Evolutionary conservation across 2,797 vertebrate genomes (phyloP), one percentile per base, ranked within the genome.

Genomic region (Masticophis lateralis): DNA sequence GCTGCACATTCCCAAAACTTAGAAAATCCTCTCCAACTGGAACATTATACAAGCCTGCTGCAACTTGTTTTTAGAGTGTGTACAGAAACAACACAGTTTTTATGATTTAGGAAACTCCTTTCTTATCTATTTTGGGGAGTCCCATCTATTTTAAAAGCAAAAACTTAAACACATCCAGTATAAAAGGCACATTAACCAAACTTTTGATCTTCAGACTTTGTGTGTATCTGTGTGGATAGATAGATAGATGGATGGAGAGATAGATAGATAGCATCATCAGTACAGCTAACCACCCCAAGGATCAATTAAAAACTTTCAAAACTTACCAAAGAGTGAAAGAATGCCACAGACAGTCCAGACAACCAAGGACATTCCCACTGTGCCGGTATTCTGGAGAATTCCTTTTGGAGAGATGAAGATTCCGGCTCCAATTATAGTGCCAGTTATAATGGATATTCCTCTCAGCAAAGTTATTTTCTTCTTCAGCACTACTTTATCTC

Each of bases 391-490:
- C 95, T 98, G 97, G 91, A 99, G 98, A 96, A 99, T 99, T 92
- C 99, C 99, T 97, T 99, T 99, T 0, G 99, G 99, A 51, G 99
- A 99, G 96, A 99, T 99, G 98, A 99, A 99, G 97, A 99, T 99
- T 87, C 99, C 99, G 0, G 99, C 99, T 94, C 99, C 99, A 28
- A 99, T 99, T 97, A 99, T 99, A 94, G 98, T 99, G 60, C 99
- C 99, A 14, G 98, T 98, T 95, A 99, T 99, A 96, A 99, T 98
- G 94, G 99, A 98, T 96, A 99, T 98, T 4, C 99, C 99, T 90
- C 98, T 97, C 92, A 99, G 97, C 88, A 99, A 97, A 0, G 99
- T 99, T 94, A 99, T 98, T 95, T 99, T 99, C 98, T 98, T 99
- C 96, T 98, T 98, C 95, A 99, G 97, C 89, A 97, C 97, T 95